Evolutionary conservation across 2,113 vertebrate species (phyloP), one percentile per base, ranked within the genome.

Genomic region (Thinocorus orbignyianus): DNA sequence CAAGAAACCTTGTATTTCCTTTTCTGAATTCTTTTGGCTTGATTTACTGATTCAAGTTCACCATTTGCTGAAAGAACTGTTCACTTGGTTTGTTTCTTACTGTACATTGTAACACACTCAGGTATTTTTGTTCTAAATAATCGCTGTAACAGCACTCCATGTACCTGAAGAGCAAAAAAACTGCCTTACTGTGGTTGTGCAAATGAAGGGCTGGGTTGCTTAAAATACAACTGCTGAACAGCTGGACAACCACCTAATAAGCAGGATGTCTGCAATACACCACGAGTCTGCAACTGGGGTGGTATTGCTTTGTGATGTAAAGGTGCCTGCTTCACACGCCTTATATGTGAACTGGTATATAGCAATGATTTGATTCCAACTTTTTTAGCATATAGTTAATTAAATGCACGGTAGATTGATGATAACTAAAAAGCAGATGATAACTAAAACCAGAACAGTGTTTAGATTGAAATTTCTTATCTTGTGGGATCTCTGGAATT

Each of bases 201-300:
- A 71, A 79, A 79, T 48, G 48, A 19, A 61, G 23, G 41, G 18
- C 28, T 81, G 72, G 30, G 7, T 57, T 44, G 28, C 42, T 74
- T 68, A 44, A 62, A 55, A 10, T 44, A 14, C 17, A 51, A 22
- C 70, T 84, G 24, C n/a, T 79, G 51, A 88, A 65, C n/a, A 66
- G 22, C 46, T 85, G 73, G 65, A 52, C 61, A 90, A 24, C 13
- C 33, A 13, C 31, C 20, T 39, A 54, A 33, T 15, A 54, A 64
- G 25, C 11, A 22, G 6, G 8, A 16, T 52, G 11, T 41, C 55
- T 82, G 28, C n/a, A 85, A 13, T 39, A 46, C 30, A 49, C 24
- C 46, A n/a, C 0, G 0, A 64, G 49, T 35, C 41, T 90, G 46
- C 17, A 70, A 0, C 9, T 49, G 30, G 6, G 4, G 1, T 31